Base-by-base conservation (phyloP, 2,888 invertebrate genomes). In the Andricus curvator region DNA sequence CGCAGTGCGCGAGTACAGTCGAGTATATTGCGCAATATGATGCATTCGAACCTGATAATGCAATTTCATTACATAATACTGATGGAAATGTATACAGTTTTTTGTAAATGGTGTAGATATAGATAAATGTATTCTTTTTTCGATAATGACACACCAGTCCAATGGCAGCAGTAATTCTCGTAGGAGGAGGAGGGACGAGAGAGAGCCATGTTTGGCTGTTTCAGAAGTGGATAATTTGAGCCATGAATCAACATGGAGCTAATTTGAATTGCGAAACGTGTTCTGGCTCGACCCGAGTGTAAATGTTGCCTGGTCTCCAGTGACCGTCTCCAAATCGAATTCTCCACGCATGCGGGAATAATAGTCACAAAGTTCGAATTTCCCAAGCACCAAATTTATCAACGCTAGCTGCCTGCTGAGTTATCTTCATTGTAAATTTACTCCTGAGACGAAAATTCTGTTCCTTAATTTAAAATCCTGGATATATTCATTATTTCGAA, bases 181-280 rank as follows among this genome's bases (percentile, higher is more conserved):
- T 51, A 29, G 20, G 41, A 66, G n/a, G 66, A 8, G 33, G 33
- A n/a, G 33, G 3, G 0, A 4, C 0, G 8, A 8, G 41, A 33
- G 33, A 65, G 17, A 29, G 17, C 51, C 70, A 70, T 29, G 70
- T 70, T 70, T 70, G 51, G 70, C 22, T 48, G 51, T 70, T 70
- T 33, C 20, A 33, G 70, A 70, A 70, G 20, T 70, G 51, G 70
- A 70, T 70, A 70, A 70, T 70, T 70, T 70, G 29, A 70, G 29
- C 51, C 29, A 70, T 70, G 51, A 70, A 70, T 70, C 70, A 70
- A 70, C 51, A 51, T 51, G 29, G 51, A 70, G 29, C 29, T 70
- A 70, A 70, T 70, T 70, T 70, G 51, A 20, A 51, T 70, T 70
- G 70, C 48, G 70, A 56, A 70, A 70, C 70, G 29, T 70, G 70